Conservation (phyloP, 2,797 vertebrate genomes). For the Molossus alvarezi region DNA sequence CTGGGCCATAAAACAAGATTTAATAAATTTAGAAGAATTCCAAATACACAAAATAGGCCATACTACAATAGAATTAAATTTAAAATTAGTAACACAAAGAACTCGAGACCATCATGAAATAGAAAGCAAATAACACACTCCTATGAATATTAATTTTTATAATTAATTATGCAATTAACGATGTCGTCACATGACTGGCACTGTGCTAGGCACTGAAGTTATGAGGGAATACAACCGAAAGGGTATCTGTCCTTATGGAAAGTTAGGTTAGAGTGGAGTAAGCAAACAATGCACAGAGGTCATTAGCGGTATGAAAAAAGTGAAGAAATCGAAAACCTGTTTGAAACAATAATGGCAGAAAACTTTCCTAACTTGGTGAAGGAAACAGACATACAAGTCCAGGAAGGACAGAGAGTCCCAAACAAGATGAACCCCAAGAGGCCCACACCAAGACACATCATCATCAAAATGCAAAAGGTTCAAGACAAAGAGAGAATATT, state of each 20-base stretch:
- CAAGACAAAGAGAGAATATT: too few relatives aligned
- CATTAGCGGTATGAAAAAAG: neutral
- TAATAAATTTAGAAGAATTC: slow-evolving; percentile 50
- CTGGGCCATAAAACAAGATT: slow-evolving; percentile 2
- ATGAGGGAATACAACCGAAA: neutral
- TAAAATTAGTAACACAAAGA: slow-evolving; percentile 22
- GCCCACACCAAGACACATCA: too few relatives aligned
- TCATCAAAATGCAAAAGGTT: too few relatives aligned
- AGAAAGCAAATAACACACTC: slow-evolving; percentile 23
- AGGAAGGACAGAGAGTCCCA: fast-evolving
- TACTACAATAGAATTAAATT: slow-evolving; percentile 30
- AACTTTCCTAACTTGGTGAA: too few relatives aligned
- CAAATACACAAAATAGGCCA: slow-evolving; percentile 23
- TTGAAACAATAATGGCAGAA: neutral
- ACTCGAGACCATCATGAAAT: neutral
- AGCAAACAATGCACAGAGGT: neutral
- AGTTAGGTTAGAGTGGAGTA: neutral
- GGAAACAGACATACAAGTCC: neutral
- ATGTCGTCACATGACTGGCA: neutral
- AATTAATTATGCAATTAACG: neutral
- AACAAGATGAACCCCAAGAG: too few relatives aligned
- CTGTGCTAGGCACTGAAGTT: neutral
- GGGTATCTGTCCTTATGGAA: neutral
- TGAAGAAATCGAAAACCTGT: neutral
- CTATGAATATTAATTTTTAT: neutral